phyloP scores from a whole-genome alignment of 2,888 invertebrate species.

The Eupeodes luniger region DNA sequence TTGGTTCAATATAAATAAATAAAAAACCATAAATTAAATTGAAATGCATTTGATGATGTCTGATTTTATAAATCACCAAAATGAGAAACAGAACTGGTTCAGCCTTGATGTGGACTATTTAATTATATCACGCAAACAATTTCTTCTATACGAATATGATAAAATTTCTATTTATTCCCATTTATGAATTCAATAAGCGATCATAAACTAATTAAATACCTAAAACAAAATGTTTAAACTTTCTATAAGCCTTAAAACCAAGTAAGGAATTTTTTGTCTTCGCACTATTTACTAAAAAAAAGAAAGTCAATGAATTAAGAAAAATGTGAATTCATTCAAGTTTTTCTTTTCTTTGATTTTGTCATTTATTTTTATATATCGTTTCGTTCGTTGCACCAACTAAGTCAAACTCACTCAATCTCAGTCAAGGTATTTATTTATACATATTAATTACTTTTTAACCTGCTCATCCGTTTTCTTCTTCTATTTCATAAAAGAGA shows the following conservation, averaged over 20 bases:
- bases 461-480: not conserved
- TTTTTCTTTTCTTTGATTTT: not conserved
- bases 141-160: not conserved
- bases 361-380: not conserved
- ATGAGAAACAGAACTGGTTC: conserved; percentile 4
- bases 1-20: not conserved
- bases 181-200: conserved; percentile 15
- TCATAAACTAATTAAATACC: conserved; percentile 10
- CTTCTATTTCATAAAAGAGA: not conserved
- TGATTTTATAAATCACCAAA: not conserved
- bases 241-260: conserved; percentile 7
- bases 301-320: conserved; percentile 20
- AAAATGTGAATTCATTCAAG: not conserved
- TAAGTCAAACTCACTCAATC: not conserved
- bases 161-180: conserved; percentile 1
- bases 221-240: conserved; percentile 10
- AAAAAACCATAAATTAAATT: not conserved
- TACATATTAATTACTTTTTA: not conserved
- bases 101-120: conserved; percentile 13
- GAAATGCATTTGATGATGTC: not conserved
- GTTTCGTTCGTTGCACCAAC: not conserved
- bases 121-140: conserved; percentile 16
- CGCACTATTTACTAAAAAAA: conserved; percentile 30
- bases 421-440: not conserved
- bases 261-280: conserved; percentile 9